Base-by-base conservation (phyloP, 2,113 vertebrate genomes). In the Nycticebus coucang region DNA sequence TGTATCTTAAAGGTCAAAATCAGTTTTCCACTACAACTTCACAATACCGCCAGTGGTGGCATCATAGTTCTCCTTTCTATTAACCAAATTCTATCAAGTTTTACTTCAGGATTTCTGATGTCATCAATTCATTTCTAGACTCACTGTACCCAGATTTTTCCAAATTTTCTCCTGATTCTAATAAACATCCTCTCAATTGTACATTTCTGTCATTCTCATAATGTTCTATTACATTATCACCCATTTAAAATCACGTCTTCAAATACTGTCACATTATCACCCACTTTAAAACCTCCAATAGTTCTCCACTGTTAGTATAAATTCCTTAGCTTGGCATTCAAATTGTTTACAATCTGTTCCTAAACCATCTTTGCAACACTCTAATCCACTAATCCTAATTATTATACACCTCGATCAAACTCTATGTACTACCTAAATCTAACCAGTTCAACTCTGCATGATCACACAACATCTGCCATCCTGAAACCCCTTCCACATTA, bases 181-280 rank as follows among this genome's bases (percentile, higher is more conserved):
- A 57, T 60, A 93, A 86, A 94, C 64, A 66, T 28, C 4, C 59
- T 30, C 28, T 13, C 59, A 77, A 57, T 68, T 93, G 41, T 64
- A 87, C 59, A 83, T 75, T 69, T 87, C 21, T 17, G 77, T 57
- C 21, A 45, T 53, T 80, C 60, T 93, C 55, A 87, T 28, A 82
- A 82, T 79, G 53, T 3, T 90, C 30, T 94, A 15, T 78, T 57
- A 91, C 18, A 91, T 50, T 85, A 81, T 92, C 68, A 92, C 26
- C 35, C 15, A 86, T 21, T 79, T 93, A 77, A 79, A 95, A 80
- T 35, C 33, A n/a, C 45, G 68, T 93, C 68, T 80, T 86, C 69
- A 95, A 82, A 81, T 83, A 45, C 35, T 95, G 18, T 81, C 69
- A 89, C 26, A 89, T 50, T 91, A 74, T 90, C 66, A 90, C 26